These are phyloP conservation scores for Synchiropus splendidus DNA, from an alignment of 2,113 vertebrate species.

Conservation along the genomic window DNA sequence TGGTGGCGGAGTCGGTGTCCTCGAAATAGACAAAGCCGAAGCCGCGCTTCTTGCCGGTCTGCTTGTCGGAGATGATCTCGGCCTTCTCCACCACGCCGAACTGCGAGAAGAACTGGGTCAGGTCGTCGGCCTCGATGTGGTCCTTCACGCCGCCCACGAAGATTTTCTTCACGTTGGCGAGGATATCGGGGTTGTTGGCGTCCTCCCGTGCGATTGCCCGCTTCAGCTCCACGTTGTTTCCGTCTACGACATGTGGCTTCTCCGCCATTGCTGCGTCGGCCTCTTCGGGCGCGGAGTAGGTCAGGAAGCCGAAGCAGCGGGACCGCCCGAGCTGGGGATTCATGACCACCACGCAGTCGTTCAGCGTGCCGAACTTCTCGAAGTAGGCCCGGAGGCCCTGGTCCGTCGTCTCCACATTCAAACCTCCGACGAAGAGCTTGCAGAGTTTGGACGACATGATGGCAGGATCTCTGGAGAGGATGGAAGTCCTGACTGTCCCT, in stretches of 20 bases:
- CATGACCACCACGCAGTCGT: conserved; percentile 59
- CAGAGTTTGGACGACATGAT: conserved; percentile 85
- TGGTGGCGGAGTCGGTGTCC: conserved; percentile 89
- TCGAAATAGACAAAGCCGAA: conserved; percentile 95
- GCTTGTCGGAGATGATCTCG: conserved; percentile 92
- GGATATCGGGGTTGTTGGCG: conserved; percentile 83
- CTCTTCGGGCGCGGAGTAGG: conserved; percentile 84
- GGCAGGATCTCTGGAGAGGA: conserved; percentile 45
- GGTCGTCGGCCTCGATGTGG: conserved; percentile 80
- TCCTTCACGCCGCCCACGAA: conserved; percentile 93
- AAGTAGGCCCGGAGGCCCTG: conserved; percentile 86
- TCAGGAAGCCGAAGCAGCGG: conserved; percentile 92
- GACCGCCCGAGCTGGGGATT: conserved; percentile 65
- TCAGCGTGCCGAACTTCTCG: conserved; percentile 77
- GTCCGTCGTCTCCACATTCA: conserved; percentile 89
- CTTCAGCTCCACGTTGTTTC: conserved; percentile 88
- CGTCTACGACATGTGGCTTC: conserved; percentile 86
- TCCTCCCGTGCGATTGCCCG: conserved; percentile 86
- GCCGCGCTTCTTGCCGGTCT: conserved; percentile 88
- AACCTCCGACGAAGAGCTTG: conserved; percentile 93
- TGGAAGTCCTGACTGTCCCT: conserved; percentile 27
- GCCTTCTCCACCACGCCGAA: conserved; percentile 89
- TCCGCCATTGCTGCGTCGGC: conserved; percentile 91
- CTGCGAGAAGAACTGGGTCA: conserved; percentile 86
- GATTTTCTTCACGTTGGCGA: conserved; percentile 96